Percentiles rank a stretch among this genome's conserved stretches.
Evolutionary conservation across 2,113 vertebrate species (phyloP).

Genomic region (Erpornis zantholeuca): DNA sequence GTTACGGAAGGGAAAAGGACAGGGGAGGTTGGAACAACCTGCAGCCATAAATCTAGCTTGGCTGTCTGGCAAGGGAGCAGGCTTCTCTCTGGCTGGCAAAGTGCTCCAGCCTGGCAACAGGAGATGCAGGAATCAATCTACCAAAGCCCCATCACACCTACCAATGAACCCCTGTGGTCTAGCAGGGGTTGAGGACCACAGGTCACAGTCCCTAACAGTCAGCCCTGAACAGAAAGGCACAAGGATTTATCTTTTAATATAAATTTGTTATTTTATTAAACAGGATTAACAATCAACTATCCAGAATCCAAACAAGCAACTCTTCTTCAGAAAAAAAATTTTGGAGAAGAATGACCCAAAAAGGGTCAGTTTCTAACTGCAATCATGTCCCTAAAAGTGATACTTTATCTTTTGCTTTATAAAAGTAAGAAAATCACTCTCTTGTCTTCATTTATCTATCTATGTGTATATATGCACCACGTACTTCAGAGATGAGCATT

Average conservation of each 20-base stretch:
- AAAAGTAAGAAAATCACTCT: conserved; percentile 54
- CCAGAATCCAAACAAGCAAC: conserved; percentile 39
- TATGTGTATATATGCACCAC: background rate
- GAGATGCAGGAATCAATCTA: background rate
- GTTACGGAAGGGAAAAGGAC: background rate
- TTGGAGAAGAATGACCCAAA: background rate
- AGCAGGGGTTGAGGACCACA: background rate
- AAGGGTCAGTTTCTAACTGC: background rate
- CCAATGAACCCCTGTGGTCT: accelerated
- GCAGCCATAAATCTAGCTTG: background rate
- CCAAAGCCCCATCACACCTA: background rate
- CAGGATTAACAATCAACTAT: conserved; percentile 9
- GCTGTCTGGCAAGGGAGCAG: background rate
- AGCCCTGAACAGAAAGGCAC: background rate
- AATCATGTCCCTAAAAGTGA: background rate
- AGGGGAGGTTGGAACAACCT: background rate
- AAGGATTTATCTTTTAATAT: background rate
- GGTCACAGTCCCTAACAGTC: background rate
- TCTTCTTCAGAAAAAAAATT: background rate
- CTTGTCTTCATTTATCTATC: background rate
- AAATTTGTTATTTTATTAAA: conserved; percentile 62
- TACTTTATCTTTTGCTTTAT: background rate
- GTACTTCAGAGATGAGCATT: background rate
- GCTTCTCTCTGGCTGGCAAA: background rate
- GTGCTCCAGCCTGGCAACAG: background rate